phyloP scores from a whole-genome alignment of 2,888 invertebrate genomes.

The Melanophora roralis region DNA sequence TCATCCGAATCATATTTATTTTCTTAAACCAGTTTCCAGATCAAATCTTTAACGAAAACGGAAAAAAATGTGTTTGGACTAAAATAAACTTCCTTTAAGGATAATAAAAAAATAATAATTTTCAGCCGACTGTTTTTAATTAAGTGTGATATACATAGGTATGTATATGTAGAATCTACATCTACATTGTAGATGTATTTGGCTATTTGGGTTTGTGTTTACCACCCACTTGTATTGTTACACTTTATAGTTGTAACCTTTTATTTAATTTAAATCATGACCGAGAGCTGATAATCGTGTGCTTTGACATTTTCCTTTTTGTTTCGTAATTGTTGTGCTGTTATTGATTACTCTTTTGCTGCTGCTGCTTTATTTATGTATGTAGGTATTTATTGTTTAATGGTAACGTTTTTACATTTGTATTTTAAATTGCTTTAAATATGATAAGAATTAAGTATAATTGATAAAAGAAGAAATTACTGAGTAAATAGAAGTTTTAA shows the following conservation, averaged over 20 bases:
- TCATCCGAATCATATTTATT: no score
- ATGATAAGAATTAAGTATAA: no score
- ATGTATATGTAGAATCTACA: neutral
- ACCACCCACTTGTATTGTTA: neutral
- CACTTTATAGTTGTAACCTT: conserved; percentile 29
- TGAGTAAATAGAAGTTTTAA: no score
- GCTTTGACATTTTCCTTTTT: conserved; percentile 65
- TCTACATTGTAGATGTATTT: neutral
- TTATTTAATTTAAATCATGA: conserved; percentile 59
- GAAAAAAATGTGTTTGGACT: no score
- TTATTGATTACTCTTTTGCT: conserved; percentile 58
- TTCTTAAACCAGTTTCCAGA: no score
- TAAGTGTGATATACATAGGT: neutral
- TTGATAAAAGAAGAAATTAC: no score
- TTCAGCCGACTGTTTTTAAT: no score
- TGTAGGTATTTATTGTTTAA: conserved; percentile 7
- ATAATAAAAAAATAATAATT: no score
- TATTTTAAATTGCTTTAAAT: conserved; percentile 26
- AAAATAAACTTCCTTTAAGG: no score
- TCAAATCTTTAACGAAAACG: no score
- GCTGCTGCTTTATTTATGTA: conserved; percentile 22
- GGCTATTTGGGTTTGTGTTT: no score
- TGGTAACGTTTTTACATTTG: conserved; percentile 34
- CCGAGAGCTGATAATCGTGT: conserved; percentile 63
- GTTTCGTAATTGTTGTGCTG: conserved; percentile 61